Percentiles rank a stretch among this genome's conserved stretches.
Conservation (phyloP, 2,113 vertebrate species). For the Pantherophis guttatus region DNA sequence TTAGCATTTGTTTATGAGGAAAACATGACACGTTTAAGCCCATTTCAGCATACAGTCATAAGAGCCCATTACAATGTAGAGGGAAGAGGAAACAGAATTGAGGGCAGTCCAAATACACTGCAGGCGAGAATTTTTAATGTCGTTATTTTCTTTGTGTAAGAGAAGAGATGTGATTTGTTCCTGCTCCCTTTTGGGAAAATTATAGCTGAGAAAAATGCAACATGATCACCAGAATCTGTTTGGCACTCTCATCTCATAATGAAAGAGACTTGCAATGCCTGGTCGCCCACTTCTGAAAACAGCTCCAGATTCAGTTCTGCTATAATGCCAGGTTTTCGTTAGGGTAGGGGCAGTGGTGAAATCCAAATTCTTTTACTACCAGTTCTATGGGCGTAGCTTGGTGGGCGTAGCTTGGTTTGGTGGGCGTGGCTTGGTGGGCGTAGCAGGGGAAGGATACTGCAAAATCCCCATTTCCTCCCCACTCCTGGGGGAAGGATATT, state of each 20-base stretch:
- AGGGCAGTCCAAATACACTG: neutral
- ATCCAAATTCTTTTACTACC: too few species aligned
- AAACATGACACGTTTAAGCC: neutral
- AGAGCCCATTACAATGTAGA: neutral
- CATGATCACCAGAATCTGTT: neutral
- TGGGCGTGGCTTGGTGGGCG: too few species aligned
- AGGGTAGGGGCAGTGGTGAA: neutral
- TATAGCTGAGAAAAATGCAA: neutral
- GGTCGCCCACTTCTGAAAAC: neutral
- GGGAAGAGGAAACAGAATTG: neutral
- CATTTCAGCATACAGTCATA: neutral
- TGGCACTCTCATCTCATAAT: neutral
- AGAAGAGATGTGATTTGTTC: neutral
- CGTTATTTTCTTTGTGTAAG: neutral
- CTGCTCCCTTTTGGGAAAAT: too few species aligned
- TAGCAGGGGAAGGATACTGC: too few species aligned
- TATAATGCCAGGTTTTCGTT: neutral
- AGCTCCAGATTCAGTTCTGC: neutral
- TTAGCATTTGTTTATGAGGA: neutral
- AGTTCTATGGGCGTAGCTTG: too few species aligned
- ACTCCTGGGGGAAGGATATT: too few species aligned
- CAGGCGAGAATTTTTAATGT: neutral
- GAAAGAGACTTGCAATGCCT: neutral
- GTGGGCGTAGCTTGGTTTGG: too few species aligned
- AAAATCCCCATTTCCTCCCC: too few species aligned